A percentile compares a stretch with the other conserved stretches of the same genome.
Conservation (phyloP, 2,113 vertebrate species). For the Rafetus swinhoei region DNA sequence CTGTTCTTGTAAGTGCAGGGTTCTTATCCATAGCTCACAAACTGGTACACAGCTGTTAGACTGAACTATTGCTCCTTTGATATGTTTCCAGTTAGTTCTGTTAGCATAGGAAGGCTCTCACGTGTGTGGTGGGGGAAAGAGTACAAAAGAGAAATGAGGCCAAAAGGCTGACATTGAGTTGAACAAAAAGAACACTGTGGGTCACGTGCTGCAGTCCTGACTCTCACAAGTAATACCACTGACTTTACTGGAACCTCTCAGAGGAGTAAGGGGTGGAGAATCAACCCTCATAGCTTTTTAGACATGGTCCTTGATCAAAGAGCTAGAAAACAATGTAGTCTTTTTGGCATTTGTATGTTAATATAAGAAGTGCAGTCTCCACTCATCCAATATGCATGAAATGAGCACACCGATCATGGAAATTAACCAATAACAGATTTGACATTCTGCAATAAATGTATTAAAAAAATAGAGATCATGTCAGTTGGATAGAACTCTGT, state of each 20-base stretch:
- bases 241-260: conserved; percentile 3
- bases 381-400: conserved; percentile 73
- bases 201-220: conserved; percentile 19
- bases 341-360: conserved; percentile 63
- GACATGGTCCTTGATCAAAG: conserved; percentile 53
- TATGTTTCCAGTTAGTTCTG: conserved; percentile 49
- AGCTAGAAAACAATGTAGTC: conserved; percentile 61
- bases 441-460: conserved; percentile 65
- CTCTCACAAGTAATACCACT: conserved; percentile 9
- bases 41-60: neutral
- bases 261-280: conserved; percentile 31
- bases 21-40: neutral
- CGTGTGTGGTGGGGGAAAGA: conserved; percentile 2
- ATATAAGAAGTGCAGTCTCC: conserved; percentile 72
- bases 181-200: conserved; percentile 13
- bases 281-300: conserved; percentile 16
- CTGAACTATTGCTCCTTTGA: conserved; percentile 23
- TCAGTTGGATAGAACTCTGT: conserved; percentile 26
- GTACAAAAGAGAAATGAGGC: neutral
- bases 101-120: neutral
- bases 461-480: conserved; percentile 66
- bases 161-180: conserved; percentile 30
- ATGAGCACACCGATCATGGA: conserved; percentile 75
- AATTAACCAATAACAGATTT: conserved; percentile 70
- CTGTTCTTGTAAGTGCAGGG: neutral